phyloP scores from a whole-genome alignment of 2,113 vertebrate genomes.

The Myrmophylax atrothorax region DNA sequence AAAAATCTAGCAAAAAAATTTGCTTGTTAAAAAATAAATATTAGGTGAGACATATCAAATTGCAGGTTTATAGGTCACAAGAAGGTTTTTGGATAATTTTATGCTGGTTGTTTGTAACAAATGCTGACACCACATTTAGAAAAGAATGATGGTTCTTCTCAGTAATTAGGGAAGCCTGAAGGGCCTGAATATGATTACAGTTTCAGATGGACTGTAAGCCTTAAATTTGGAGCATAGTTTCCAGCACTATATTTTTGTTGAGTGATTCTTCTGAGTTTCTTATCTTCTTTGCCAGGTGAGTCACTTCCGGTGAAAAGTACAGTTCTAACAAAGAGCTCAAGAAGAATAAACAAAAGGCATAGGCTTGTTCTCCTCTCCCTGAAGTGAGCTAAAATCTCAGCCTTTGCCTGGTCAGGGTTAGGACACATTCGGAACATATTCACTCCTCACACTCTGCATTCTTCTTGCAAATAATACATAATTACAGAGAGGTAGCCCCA shows the following conservation, averaged over 20 bases:
- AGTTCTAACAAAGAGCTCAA: neutral
- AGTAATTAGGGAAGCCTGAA: neutral
- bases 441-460: neutral
- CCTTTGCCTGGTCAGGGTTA: neutral
- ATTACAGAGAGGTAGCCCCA: neutral
- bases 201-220: neutral
- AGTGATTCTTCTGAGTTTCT: neutral
- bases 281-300: constrained; percentile 52
- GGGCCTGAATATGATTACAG: neutral
- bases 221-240: neutral
- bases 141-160: neutral
- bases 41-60: neutral
- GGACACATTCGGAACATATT: constrained; percentile 13
- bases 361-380: neutral
- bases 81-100: constrained; percentile 27
- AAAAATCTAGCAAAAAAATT: neutral
- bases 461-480: constrained; percentile 11
- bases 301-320: constrained; percentile 34
- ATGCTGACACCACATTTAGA: constrained; percentile 20
- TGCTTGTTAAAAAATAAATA: constrained; percentile 14
- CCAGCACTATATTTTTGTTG: neutral
- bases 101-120: neutral
- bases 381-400: constrained; percentile 10
- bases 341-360: constrained; percentile 26
- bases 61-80: constrained; percentile 47